Percentiles rank a stretch among this genome's conserved stretches.
phyloP scores from a whole-genome alignment of 2,888 invertebrate genomes.

The Stramonita haemastoma region DNA sequence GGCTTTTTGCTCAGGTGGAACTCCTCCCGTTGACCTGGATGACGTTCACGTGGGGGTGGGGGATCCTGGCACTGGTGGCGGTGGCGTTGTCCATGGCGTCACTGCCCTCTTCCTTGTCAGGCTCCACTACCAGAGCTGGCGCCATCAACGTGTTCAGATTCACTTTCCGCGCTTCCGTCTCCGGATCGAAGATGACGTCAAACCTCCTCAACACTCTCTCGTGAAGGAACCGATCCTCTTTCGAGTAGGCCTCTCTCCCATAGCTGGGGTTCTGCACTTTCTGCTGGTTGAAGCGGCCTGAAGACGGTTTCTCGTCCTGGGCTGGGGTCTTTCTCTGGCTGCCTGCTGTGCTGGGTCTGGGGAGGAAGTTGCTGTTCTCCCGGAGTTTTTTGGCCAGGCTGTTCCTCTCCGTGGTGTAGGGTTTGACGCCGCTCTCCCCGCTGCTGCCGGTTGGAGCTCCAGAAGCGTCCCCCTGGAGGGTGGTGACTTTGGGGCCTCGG shows the following conservation, averaged over 20 bases:
- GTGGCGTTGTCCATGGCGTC: not conserved
- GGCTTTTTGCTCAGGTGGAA: conserved; percentile 17
- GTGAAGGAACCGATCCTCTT: conserved; percentile 30
- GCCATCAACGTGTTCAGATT: conserved; percentile 18
- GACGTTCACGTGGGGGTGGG: conserved; percentile 2
- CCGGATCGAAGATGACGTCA: conserved; percentile 47
- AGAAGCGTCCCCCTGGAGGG: too few species aligned
- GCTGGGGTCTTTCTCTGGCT: not conserved
- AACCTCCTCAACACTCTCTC: conserved; percentile 38
- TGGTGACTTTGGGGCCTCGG: not conserved
- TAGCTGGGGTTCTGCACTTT: conserved; percentile 28
- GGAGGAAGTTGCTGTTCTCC: not conserved
- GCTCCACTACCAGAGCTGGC: conserved; percentile 12
- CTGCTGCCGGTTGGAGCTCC: not conserved
- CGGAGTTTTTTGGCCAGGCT: not conserved
- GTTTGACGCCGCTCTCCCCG: not conserved
- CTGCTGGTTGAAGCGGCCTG: not conserved
- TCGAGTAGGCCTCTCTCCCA: conserved; percentile 39
- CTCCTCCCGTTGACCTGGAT: conserved; percentile 16
- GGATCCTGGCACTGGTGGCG: not conserved
- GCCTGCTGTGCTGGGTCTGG: not conserved
- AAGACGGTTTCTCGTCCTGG: not conserved
- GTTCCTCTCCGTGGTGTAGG: not conserved
- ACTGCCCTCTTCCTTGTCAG: not conserved
- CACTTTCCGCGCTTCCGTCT: not conserved